A percentile compares a stretch with the other conserved stretches of the same genome.
phyloP scores from a whole-genome alignment of 92 coral and sea anemone species.

The Paramuricea clavata region DNA sequence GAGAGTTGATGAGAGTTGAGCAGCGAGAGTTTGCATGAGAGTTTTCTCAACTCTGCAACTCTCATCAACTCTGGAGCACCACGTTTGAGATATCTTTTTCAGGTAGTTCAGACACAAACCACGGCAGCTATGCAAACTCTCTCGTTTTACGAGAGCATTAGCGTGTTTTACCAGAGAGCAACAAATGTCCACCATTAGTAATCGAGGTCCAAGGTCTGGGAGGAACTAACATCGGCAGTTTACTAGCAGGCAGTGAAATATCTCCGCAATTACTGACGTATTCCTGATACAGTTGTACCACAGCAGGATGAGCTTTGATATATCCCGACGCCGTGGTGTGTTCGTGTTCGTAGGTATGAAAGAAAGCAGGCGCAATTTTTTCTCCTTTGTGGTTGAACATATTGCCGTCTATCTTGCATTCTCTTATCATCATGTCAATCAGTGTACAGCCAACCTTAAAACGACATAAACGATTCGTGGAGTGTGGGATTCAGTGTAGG shows the following conservation, averaged over 20 bases:
- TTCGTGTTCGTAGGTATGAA: slow-evolving; percentile 94
- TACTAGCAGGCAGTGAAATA: slow-evolving; percentile 89
- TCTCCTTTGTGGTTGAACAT: slow-evolving; percentile 80
- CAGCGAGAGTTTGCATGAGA: no score
- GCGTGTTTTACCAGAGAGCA: slow-evolving; percentile 86
- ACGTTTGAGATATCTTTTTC: no score
- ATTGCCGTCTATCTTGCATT: slow-evolving; percentile 83
- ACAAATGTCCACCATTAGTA: slow-evolving; percentile 92
- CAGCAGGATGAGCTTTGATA: slow-evolving; percentile 91
- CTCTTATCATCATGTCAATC: slow-evolving; percentile 86
- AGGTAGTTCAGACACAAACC: no score
- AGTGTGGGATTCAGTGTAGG: not conserved
- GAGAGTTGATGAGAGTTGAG: no score
- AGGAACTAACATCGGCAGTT: slow-evolving; percentile 97
- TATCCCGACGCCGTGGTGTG: slow-evolving; percentile 83
- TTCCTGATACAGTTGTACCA: slow-evolving; percentile 86
- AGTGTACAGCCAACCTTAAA: slow-evolving; percentile 91
- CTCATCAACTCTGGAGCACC: no score
- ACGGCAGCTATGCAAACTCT: no score
- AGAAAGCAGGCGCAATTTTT: slow-evolving; percentile 88
- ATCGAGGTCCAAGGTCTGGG: slow-evolving; percentile 98
- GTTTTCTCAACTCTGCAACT: no score
- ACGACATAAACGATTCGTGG: not conserved
- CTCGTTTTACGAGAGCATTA: no score
- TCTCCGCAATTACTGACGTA: slow-evolving; percentile 92